Evolutionary conservation across 2,888 invertebrate genomes (phyloP).

Genomic region (Macaria notata): DNA sequence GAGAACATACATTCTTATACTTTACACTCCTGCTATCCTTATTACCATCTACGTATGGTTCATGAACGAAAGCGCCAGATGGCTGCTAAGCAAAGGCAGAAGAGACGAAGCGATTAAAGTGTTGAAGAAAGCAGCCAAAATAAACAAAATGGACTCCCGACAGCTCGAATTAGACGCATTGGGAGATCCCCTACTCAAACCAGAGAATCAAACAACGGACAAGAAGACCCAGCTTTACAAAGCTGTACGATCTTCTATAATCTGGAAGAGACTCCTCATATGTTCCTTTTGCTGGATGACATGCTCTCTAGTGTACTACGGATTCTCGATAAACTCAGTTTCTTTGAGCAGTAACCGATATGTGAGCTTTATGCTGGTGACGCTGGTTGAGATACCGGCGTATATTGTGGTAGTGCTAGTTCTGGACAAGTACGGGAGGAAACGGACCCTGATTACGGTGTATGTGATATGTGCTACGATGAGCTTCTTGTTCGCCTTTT

Average conservation of each 20-base stretch:
- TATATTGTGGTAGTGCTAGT: conserved; percentile 85
- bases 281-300: conserved; percentile 91
- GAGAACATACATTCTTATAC: conserved; percentile 85
- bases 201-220: conserved; percentile 55
- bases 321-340: conserved; percentile 89
- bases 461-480: conserved; percentile 84
- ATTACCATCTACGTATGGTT: conserved; percentile 87
- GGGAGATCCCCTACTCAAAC: conserved; percentile 65
- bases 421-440: conserved; percentile 85
- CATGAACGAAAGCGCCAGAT: conserved; percentile 89
- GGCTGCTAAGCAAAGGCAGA: conserved; percentile 88
- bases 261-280: conserved; percentile 83
- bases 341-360: conserved; percentile 88
- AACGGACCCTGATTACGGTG: conserved; percentile 83
- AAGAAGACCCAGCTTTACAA: conserved; percentile 71
- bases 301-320: conserved; percentile 90
- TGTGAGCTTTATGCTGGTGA: conserved; percentile 87
- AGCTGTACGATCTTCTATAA: conserved; percentile 79
- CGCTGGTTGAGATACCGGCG: conserved; percentile 87
- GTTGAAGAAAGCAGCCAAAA: conserved; percentile 84
- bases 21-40: conserved; percentile 87
- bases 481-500: conserved; percentile 83
- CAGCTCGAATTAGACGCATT: conserved; percentile 70
- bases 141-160: conserved; percentile 82
- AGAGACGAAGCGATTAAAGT: conserved; percentile 85